Conservation (phyloP, 2,797 vertebrate genomes). For the Graptemys geographica region DNA sequence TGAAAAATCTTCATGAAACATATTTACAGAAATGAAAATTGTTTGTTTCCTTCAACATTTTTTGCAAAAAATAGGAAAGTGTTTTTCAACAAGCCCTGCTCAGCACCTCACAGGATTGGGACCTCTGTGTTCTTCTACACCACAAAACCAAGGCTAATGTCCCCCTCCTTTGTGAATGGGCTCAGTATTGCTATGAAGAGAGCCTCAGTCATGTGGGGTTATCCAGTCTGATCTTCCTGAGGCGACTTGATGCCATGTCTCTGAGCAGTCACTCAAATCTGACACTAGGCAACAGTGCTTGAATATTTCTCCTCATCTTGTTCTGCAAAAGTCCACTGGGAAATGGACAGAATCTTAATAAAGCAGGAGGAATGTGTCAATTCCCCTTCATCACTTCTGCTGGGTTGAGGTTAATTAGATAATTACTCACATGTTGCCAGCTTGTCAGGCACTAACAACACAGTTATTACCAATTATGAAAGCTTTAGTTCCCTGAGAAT, state of each 20-base stretch:
- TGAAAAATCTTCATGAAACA: background rate
- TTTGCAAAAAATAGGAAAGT: background rate
- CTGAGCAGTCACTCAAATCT: background rate
- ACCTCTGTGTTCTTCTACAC: background rate
- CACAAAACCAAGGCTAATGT: background rate
- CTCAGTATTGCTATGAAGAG: background rate
- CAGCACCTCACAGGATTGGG: background rate
- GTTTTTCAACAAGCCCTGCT: background rate
- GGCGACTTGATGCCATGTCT: fast-evolving
- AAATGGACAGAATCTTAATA: background rate
- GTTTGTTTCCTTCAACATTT: background rate
- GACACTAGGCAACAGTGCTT: background rate
- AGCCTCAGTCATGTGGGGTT: background rate
- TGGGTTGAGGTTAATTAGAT: conserved; percentile 20
- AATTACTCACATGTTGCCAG: conserved; percentile 9
- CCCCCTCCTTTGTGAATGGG: background rate
- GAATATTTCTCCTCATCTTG: background rate
- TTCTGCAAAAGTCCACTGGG: background rate
- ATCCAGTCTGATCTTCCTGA: background rate
- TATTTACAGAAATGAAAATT: background rate
- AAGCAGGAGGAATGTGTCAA: background rate
- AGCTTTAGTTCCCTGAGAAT: background rate
- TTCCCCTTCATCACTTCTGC: background rate
- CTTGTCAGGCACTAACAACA: background rate
- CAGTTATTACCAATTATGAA: background rate